Evolutionary conservation across 2,888 invertebrate species (phyloP).

Genomic region (Rugalucina vietnamica): DNA sequence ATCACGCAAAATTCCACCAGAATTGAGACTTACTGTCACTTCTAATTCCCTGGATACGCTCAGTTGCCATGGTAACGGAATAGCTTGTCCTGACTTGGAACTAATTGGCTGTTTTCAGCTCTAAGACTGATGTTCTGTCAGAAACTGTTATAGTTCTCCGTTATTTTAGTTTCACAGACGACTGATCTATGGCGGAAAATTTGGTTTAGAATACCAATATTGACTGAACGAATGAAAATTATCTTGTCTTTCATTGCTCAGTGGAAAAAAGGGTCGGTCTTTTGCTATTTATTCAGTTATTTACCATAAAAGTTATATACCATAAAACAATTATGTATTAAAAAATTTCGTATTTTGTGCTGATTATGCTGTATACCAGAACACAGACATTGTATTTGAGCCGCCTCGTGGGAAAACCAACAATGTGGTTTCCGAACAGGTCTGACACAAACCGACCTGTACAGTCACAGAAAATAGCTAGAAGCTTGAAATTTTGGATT

Average conservation of each 20-base stretch:
- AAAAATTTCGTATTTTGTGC: too few species aligned
- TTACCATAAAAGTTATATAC: too few species aligned
- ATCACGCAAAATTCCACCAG: slow-evolving; percentile 2
- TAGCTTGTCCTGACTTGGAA: slow-evolving; percentile 56
- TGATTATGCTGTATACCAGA: too few species aligned
- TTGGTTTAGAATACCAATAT: neutral
- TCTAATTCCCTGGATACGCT: slow-evolving; percentile 62
- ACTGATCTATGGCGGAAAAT: slow-evolving; percentile 5
- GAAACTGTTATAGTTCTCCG: slow-evolving; percentile 1
- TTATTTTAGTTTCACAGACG: slow-evolving; percentile 8
- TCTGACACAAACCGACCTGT: too few species aligned
- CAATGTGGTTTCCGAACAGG: too few species aligned
- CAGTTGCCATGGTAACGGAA: slow-evolving; percentile 56
- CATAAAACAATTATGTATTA: too few species aligned
- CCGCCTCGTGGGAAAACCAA: too few species aligned
- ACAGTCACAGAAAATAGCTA: too few species aligned
- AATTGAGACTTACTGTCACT: slow-evolving; percentile 56
- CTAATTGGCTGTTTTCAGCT: slow-evolving; percentile 60
- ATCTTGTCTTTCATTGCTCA: neutral
- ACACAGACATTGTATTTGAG: too few species aligned
- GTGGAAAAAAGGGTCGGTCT: too few species aligned
- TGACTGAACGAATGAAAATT: neutral
- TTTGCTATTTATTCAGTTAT: too few species aligned
- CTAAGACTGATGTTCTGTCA: slow-evolving; percentile 18
- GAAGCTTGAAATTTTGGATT: too few species aligned